Conservation (phyloP, 2,797 vertebrate genomes). For the Morus bassanus region DNA sequence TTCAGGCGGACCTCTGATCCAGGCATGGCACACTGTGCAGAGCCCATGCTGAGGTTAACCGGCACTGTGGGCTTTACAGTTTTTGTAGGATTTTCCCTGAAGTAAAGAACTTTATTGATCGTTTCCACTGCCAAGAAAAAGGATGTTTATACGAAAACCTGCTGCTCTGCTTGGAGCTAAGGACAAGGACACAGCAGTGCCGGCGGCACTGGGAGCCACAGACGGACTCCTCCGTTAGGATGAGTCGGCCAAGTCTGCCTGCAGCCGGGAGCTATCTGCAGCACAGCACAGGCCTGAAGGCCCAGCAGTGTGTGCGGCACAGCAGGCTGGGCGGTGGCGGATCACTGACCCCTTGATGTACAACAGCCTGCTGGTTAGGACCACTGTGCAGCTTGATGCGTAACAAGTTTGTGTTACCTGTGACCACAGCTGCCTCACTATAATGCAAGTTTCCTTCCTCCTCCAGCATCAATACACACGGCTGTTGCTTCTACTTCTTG, state of each 20-base stretch:
- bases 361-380: rapidly evolving
- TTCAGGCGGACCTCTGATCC: background rate
- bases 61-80: too few relatives aligned
- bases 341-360: rapidly evolving
- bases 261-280: rapidly evolving
- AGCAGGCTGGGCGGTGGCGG: rapidly evolving
- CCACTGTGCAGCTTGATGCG: rapidly evolving
- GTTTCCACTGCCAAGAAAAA: background rate
- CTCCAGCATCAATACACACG: rapidly evolving
- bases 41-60: background rate
- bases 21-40: background rate
- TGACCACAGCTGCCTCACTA: rapidly evolving
- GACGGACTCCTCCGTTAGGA: rapidly evolving
- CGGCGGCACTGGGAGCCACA: rapidly evolving
- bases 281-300: background rate
- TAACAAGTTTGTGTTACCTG: rapidly evolving
- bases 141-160: background rate
- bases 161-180: background rate
- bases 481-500: background rate
- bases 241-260: background rate
- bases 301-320: too few relatives aligned
- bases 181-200: background rate
- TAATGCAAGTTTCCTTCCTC: background rate
- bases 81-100: background rate
- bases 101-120: background rate